Evolutionary conservation across 2,797 vertebrate species (phyloP).

Genomic region (Syngnathus rostellatus): DNA sequence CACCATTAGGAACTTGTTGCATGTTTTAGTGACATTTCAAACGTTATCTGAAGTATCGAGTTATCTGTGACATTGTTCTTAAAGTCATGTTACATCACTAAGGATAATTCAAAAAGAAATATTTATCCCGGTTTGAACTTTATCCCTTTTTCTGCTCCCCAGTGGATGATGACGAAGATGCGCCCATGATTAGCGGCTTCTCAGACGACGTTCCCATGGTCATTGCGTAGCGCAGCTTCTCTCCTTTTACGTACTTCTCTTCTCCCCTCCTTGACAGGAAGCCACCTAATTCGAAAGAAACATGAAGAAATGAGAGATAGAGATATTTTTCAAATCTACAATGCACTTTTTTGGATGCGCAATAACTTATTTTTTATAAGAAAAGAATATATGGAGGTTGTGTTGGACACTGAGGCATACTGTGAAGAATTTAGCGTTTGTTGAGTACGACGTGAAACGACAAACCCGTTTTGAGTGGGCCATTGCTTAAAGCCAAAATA

Average conservation of each 20-base stretch:
- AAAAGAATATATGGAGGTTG: slow-evolving; percentile 18
- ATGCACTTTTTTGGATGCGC: slow-evolving; percentile 80
- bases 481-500: slow-evolving; percentile 65
- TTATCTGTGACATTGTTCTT: neutral
- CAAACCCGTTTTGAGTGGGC: slow-evolving; percentile 45
- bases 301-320: slow-evolving; percentile 57
- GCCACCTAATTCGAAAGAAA: slow-evolving; percentile 34
- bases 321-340: slow-evolving; percentile 72
- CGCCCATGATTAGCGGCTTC: slow-evolving; percentile 97
- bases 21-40: neutral
- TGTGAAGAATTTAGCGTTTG: slow-evolving; percentile 68
- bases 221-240: slow-evolving; percentile 77
- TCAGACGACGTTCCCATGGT: slow-evolving; percentile 98
- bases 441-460: slow-evolving; percentile 28
- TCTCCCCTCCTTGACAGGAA: slow-evolving; percentile 13
- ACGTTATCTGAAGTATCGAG: neutral
- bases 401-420: slow-evolving; percentile 60
- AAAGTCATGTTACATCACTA: neutral
- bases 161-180: slow-evolving; percentile 96
- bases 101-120: neutral
- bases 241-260: slow-evolving; percentile 2
- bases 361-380: slow-evolving; percentile 82
- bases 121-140: neutral
- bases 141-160: slow-evolving; percentile 16
- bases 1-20: neutral